A percentile compares a stretch with the other conserved stretches of the same genome.
Conservation (phyloP, 2,113 vertebrate genomes). For the Toxotes chatareus region DNA sequence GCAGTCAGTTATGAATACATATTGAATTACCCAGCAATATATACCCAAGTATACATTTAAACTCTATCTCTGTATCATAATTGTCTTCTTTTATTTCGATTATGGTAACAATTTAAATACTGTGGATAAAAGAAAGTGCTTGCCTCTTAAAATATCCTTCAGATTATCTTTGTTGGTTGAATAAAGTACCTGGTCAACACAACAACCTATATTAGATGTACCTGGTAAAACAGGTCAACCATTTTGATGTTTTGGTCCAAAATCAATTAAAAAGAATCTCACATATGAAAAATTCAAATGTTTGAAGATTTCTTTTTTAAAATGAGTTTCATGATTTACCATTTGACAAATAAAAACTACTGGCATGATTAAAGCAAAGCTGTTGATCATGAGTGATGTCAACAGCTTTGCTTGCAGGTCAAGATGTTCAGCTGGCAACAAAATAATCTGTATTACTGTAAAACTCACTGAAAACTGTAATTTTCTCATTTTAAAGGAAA, state of each 20-base stretch:
- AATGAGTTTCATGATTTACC: not conserved
- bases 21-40: conserved; percentile 23
- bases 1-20: not conserved
- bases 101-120: conserved; percentile 4
- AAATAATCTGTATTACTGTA: not conserved
- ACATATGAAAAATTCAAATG: not conserved
- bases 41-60: conserved; percentile 29
- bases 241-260: conserved; percentile 13
- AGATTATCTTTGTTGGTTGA: conserved; percentile 18
- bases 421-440: not conserved
- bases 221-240: conserved; percentile 24
- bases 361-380: not conserved
- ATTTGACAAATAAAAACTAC: not conserved
- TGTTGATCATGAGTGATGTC: not conserved
- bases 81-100: not conserved
- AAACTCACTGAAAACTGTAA: not conserved
- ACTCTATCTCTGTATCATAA: conserved; percentile 1
- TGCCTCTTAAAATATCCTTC: not conserved
- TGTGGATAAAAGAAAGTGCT: conserved; percentile 21
- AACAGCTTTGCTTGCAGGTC: too few relatives aligned
- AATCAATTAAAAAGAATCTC: not conserved
- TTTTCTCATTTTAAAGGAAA: not conserved
- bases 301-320: not conserved
- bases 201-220: conserved; percentile 11
- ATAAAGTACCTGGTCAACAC: conserved; percentile 63